Percentiles rank a stretch among this genome's conserved stretches.
Conservation (phyloP, 1,140 invertebrate genomes). For the Drosophila fuyamai region DNA sequence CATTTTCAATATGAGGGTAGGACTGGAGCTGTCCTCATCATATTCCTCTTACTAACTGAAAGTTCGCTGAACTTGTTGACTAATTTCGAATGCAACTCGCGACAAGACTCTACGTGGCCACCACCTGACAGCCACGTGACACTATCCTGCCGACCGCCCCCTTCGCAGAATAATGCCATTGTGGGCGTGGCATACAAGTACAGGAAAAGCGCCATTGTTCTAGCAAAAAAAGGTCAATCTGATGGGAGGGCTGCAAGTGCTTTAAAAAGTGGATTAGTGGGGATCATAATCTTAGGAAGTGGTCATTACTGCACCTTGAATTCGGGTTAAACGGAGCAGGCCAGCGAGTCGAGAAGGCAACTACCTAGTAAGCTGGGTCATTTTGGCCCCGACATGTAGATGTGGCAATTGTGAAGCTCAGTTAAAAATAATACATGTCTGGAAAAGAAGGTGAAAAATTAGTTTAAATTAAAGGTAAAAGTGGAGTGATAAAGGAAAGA, state of each 20-base stretch:
- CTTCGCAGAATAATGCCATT: constrained; percentile 54
- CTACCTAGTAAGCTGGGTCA: constrained; percentile 19
- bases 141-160: constrained; percentile 51
- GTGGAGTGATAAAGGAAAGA: background rate
- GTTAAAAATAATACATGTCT: constrained; percentile 1
- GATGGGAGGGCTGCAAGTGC: constrained; percentile 7
- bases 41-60: constrained; percentile 15
- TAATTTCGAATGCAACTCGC: constrained; percentile 68
- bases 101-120: constrained; percentile 29
- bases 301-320: constrained; percentile 17
- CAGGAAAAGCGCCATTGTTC: constrained; percentile 3
- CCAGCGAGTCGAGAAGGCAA: constrained; percentile 9
- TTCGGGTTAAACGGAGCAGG: constrained; percentile 10
- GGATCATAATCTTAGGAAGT: constrained; percentile 31
- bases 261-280: constrained; percentile 45
- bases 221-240: constrained; percentile 9
- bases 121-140: constrained; percentile 68
- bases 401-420: background rate
- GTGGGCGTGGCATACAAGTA: constrained; percentile 31
- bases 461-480: constrained; percentile 13
- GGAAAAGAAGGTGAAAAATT: constrained; percentile 19
- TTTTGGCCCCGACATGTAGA: constrained; percentile 3
- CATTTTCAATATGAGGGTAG: constrained; percentile 14
- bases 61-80: constrained; percentile 53
- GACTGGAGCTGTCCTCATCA: constrained; percentile 15